Percentiles rank a stretch among this genome's conserved stretches.
phyloP scores from a whole-genome alignment of 2,888 invertebrate species.

The Tipula unca region DNA sequence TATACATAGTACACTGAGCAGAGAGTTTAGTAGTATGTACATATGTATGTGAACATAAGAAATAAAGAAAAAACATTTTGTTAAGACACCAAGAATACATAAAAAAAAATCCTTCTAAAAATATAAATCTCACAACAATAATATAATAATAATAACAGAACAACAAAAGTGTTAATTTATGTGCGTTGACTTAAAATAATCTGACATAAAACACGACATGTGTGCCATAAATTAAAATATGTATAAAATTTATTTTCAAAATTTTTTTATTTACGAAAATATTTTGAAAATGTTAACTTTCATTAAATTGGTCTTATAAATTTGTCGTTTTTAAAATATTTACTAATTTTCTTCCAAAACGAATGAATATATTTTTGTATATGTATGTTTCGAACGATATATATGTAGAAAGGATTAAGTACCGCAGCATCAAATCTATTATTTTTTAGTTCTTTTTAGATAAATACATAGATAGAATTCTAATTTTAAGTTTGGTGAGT shows the following conservation, averaged over 20 bases:
- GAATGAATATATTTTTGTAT: background rate
- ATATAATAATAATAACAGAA: background rate
- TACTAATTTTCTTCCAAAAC: background rate
- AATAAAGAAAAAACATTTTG: background rate
- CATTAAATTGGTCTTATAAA: slow-evolving; percentile 8
- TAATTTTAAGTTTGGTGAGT: background rate
- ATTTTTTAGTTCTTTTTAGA: background rate
- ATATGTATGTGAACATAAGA: background rate
- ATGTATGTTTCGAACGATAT: background rate
- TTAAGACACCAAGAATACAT: background rate
- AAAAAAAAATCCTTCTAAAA: slow-evolving; percentile 9
- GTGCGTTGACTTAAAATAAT: slow-evolving; percentile 2
- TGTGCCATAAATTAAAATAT: slow-evolving; percentile 4
- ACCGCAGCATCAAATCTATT: background rate
- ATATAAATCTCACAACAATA: background rate
- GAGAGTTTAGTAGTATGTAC: no score
- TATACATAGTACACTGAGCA: background rate
- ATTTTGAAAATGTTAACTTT: background rate
- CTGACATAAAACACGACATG: slow-evolving; percentile 14
- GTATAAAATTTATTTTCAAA: background rate
- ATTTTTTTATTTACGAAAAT: background rate
- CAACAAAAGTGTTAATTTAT: background rate
- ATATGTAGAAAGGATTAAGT: background rate
- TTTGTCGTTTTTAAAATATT: background rate
- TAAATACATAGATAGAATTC: background rate